Evolutionary conservation across 2,113 vertebrate genomes (phyloP).

Genomic region (Protobothrops flavoviridis): DNA sequence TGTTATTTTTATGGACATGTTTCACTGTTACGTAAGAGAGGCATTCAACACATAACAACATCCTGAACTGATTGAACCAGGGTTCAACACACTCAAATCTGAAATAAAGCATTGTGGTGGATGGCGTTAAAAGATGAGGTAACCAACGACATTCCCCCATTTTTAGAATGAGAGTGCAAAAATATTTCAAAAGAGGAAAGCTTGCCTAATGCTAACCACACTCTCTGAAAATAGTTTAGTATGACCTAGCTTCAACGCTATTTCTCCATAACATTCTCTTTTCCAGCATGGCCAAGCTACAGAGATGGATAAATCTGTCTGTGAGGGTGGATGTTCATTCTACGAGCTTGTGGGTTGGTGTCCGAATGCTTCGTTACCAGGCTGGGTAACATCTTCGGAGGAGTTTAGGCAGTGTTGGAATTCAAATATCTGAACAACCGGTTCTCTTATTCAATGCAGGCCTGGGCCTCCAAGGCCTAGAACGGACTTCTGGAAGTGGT

Average conservation of each 20-base stretch:
- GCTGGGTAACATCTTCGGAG: no score
- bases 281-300: not conserved
- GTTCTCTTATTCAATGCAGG: no score
- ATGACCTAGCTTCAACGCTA: not conserved
- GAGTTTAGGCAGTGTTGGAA: no score
- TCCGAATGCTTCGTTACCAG: no score
- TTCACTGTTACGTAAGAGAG: not conserved
- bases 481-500: no score
- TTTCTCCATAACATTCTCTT: fast-evolving
- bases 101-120: not conserved
- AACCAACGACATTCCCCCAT: not conserved
- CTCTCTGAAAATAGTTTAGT: not conserved
- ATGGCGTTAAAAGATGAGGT: not conserved
- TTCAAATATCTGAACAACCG: no score
- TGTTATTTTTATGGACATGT: not conserved
- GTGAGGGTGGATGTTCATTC: no score
- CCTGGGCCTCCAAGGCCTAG: no score
- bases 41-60: not conserved
- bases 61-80: not conserved
- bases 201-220: not conserved
- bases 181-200: not conserved
- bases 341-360: no score
- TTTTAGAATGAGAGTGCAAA: not conserved
- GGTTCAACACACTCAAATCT: not conserved
- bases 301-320: not conserved